Base-by-base conservation (phyloP, 2,888 invertebrate genomes). In the Patella pellucida region DNA sequence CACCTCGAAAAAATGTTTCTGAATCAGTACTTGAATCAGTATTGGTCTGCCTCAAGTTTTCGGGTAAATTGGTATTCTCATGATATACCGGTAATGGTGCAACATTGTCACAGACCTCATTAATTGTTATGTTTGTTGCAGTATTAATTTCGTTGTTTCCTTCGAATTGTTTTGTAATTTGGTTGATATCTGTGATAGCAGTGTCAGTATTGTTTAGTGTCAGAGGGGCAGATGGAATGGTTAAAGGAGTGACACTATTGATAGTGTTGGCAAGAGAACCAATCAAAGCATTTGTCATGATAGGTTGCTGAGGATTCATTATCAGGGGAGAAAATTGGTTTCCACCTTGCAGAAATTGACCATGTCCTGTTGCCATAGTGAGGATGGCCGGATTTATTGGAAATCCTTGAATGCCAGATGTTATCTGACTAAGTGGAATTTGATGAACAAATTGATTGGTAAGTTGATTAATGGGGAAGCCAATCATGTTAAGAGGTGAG, bases 301-400 rank as follows among this genome's bases (percentile, higher is more conserved):
- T 75, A 15, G 78, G 76, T 68, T 77, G 81, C 72, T 78, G 78
- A 41, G 76, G 77, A 69, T 79, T 76, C 71, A 81, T 76, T 69
- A 83, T 80, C 56, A 82, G 71, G 52, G 79, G 79, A 15, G 74
- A 80, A 54, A 81, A 79, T 73, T 80, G 82, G 56, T 73, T 73
- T 50, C 76, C 75, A 16, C 78, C 74, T 1, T 79, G 75, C 72
- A 82, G 41, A 52, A 78, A 80, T 41, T 77, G 78, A 14, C 75
- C 74, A 27, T 76, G 73, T 14, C 78, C 80, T 2, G 73, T 76
- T 51, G 80, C 69, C 56, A 82, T 73, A 2, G 78, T 76, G 52
- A 82, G 68, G 12, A 82, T 69, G 2, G 82, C 78, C 69, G 73
- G 80, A 50, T 69, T 75, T 50, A 80, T 71, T 1, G 77, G 69